Base-by-base conservation (phyloP, 2,113 vertebrate genomes). In the Stomatorhinus ivindoensis region DNA sequence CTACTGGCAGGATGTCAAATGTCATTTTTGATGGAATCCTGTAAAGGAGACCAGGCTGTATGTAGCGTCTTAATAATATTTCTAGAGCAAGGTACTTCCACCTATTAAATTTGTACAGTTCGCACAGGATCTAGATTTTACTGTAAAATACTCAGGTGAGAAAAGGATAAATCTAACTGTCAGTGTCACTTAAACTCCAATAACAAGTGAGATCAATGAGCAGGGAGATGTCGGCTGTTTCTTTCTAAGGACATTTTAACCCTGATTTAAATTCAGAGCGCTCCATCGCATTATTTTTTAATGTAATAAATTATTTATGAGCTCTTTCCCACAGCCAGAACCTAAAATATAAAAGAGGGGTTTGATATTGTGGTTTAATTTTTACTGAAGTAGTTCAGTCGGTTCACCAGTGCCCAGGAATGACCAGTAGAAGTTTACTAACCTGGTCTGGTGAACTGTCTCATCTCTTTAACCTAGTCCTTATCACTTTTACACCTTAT, bases 251-350 rank as follows among this genome's bases (percentile, higher is more conserved):
- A 35, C 31, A 80, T 80, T 80, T 80, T 80, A 7, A 80, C 42
- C 35, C 42, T 48, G 44, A 73, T 82, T 80, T 39, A 53, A 35
- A 51, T 80, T 13, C 44, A 44, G 48, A 76, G 65, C 88, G 24
- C 47, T 15, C 21, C 50, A 82, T 82, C 47, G 15, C 73, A 89
- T 89, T 53, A 80, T 73, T 89, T 82, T 53, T 89, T 89, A 89
- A 82, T 42, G 17, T 83, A 21, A 89, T 55, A 13, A 44, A 27
- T 73, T 73, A 88, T 80, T 80, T 3, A 80, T 80, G 73, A 39
- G 15, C 4, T 80, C 73, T 80, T 35, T 39, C 73, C 6, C 73
- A 42, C 39, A 80, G 73, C 35, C 35, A 80, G 35, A 42, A 80
- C 35, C 61, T 13, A 69, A 69, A 69, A 69, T 31, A 69, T 69